Conservation (phyloP, 30 jellyfish, hydroid and myxozoan species). For the Aurelia sp. region DNA sequence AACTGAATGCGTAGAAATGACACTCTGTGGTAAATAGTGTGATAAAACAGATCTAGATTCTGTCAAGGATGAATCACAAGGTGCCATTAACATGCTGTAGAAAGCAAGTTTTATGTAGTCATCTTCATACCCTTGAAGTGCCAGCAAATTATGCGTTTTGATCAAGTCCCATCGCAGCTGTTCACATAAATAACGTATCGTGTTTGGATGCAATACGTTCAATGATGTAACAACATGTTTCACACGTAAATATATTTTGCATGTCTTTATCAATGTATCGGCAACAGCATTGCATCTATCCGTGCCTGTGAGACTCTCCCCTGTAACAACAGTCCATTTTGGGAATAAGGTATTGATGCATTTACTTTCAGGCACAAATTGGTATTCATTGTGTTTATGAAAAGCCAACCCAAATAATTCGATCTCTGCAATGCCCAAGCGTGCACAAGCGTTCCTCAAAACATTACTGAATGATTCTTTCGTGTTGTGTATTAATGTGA, state of each 20-base stretch:
- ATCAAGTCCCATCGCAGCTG: conserved; percentile 68
- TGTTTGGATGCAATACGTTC: conserved; percentile 1
- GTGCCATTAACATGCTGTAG: conserved; percentile 32
- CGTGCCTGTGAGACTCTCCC: conserved; percentile 50
- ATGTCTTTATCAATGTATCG: conserved; percentile 55
- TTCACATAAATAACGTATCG: conserved; percentile 22
- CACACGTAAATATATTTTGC: conserved; percentile 51
- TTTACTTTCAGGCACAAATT: conserved; percentile 22
- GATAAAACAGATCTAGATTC: not conserved
- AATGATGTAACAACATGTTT: conserved; percentile 13
- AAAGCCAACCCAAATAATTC: conserved; percentile 43
- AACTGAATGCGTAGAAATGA: conserved; percentile 1
- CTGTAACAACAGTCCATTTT: conserved; percentile 54
- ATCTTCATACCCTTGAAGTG: conserved; percentile 47
- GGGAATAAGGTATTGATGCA: conserved; percentile 61
- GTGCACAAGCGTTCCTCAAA: conserved; percentile 52
- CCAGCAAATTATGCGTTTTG: conserved; percentile 48
- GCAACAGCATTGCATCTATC: conserved; percentile 30
- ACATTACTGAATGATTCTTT: conserved; percentile 60
- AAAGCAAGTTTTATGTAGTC: conserved; percentile 41
- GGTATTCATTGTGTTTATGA: conserved; percentile 47
- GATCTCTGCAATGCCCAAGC: conserved; percentile 46
- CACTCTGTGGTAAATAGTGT: conserved; percentile 38
- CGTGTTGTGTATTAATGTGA: conserved; percentile 50
- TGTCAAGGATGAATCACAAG: conserved; percentile 11